Percentiles rank a stretch among this genome's conserved stretches.
These are phyloP conservation scores for Schizopygopsis malacanthus DNA, from an alignment of 2,797 vertebrate species.

Conservation along the genomic window DNA sequence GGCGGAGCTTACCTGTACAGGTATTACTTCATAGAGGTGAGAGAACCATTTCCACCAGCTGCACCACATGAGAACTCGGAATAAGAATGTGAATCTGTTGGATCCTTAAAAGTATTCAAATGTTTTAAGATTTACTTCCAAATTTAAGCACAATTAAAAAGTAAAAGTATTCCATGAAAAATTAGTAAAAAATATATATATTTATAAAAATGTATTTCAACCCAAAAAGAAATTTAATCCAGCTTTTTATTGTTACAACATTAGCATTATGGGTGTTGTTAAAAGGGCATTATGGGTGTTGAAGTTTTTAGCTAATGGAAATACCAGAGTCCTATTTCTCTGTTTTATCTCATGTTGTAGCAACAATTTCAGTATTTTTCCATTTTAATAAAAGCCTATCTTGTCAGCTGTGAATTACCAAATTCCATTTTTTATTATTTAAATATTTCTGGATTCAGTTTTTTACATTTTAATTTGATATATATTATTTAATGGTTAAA, in stretches of 20 bases:
- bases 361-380: background rate
- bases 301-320: background rate
- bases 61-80: background rate
- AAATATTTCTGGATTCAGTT: no score
- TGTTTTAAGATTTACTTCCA: no score
- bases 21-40: slow-evolving; percentile 88
- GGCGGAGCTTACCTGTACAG: slow-evolving; percentile 92
- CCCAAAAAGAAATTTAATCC: no score
- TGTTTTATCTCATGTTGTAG: background rate
- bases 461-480: no score
- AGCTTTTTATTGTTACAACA: background rate
- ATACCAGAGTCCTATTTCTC: background rate
- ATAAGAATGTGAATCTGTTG: background rate
- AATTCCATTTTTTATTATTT: no score
- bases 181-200: no score
- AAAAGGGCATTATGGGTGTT: background rate
- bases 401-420: background rate
- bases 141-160: no score
- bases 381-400: background rate
- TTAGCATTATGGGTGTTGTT: background rate
- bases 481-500: no score
- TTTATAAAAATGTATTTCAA: no score
- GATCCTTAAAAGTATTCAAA: background rate
- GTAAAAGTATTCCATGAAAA: no score
- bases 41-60: slow-evolving; percentile 25